Base-by-base conservation (phyloP, 2,797 vertebrate genomes). In the Naso thynnoides region DNA sequence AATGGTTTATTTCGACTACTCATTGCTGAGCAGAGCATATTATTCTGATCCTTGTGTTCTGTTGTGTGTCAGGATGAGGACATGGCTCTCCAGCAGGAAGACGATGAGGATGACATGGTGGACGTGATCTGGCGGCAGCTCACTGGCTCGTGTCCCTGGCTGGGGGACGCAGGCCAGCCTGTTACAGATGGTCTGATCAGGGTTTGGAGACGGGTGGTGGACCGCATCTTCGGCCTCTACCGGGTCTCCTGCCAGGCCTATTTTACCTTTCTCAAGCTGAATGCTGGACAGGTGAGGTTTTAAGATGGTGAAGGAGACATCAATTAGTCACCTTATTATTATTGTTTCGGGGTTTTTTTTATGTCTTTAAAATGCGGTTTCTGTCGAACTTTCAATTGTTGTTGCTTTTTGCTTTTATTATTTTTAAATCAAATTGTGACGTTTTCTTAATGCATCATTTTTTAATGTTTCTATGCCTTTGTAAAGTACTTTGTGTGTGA, bases 241-340 rank as follows among this genome's bases (percentile, higher is more conserved):
- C 95, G 97, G 38, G 92, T 99, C 38, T 98, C 98, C 55, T 99
- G 98, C 90, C 96, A 96, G 14, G 97, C 98, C 14, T 99, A 99
- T 70, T 99, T 99, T 78, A 99, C 97, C 73, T 99, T 99, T 83
- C 96, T 99, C 45, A 99, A 99, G 75, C 96, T 99, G 54, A 99
- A 99, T 7, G 97, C 97, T 19, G 97, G 98, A 63, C 96, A 98
- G 95, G 98, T 98, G 75, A 68, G 93, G 62, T 9, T 10, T 18
- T 1, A 19, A n/a, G 8, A 23, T 21, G 59, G 7, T 21, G n/a
- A 52, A 57, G 10, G 2, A 2, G 2, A 27, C 38, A n/a, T n/a
- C n/a, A n/a, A n/a, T n/a, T n/a, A n/a, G n/a, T n/a, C n/a, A n/a
- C n/a, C n/a, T n/a, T n/a, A n/a, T n/a, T n/a, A n/a, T n/a, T n/a